A percentile compares a stretch with the other conserved stretches of the same genome.
These are phyloP conservation scores for Ophion costatus DNA, from an alignment of 2,888 invertebrate genomes.

Conservation along the genomic window DNA sequence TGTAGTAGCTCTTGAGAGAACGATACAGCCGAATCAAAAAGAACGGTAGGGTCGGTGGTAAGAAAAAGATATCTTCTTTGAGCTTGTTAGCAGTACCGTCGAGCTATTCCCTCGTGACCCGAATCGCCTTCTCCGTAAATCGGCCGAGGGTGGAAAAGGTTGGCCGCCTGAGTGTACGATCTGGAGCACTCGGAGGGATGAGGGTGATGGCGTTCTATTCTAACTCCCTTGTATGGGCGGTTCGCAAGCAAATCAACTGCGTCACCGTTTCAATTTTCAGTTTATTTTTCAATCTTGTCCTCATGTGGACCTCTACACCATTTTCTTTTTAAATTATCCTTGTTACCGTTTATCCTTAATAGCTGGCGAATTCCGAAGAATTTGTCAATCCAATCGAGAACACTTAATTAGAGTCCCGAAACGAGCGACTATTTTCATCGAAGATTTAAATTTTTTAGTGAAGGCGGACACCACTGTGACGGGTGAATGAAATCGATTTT, in stretches of 20 bases:
- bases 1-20: background rate
- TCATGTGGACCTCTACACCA: too few relatives aligned
- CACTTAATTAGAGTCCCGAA: too few relatives aligned
- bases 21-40: background rate
- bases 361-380: too few relatives aligned
- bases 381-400: too few relatives aligned
- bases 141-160: slow-evolving; percentile 46
- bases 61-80: slow-evolving; percentile 37
- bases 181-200: slow-evolving; percentile 26
- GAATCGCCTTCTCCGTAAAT: slow-evolving; percentile 55
- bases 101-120: slow-evolving; percentile 60
- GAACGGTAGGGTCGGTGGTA: background rate
- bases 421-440: too few relatives aligned
- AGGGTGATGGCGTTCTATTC: background rate
- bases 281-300: background rate
- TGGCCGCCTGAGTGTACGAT: slow-evolving; percentile 29
- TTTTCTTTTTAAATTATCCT: too few relatives aligned
- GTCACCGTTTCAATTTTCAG: background rate
- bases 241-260: background rate
- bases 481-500: too few relatives aligned
- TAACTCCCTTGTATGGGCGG: too few relatives aligned
- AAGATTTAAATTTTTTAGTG: too few relatives aligned
- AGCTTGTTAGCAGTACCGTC: slow-evolving; percentile 58
- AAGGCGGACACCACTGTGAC: too few relatives aligned
- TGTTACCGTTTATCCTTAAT: too few relatives aligned